These are phyloP conservation scores for Drosophila siamana DNA, from an alignment of 2,888 invertebrate genomes.

Conservation along the genomic window DNA sequence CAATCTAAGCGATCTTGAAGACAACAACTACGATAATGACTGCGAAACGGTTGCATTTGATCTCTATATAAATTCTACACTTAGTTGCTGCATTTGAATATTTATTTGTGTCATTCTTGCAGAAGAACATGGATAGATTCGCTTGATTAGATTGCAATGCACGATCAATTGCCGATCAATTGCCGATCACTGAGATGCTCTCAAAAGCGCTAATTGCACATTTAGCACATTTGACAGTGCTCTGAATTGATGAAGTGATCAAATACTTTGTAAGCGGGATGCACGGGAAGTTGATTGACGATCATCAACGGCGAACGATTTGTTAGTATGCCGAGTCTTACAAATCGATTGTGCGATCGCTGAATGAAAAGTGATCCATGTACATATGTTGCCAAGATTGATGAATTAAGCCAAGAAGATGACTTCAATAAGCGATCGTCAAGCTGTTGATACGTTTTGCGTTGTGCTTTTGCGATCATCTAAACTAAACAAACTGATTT, in stretches of 20 bases:
- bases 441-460: background rate
- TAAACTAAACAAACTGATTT: too few relatives aligned
- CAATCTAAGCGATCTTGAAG: conserved; percentile 1
- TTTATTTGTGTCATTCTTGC: too few relatives aligned
- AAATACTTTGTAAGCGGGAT: too few relatives aligned
- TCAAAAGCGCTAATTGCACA: too few relatives aligned
- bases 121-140: conserved; percentile 3
- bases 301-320: background rate
- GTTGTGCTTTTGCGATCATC: too few relatives aligned
- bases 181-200: background rate
- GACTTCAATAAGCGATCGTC: background rate
- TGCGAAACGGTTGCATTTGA: too few relatives aligned
- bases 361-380: background rate
- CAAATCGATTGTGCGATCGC: conserved; percentile 1
- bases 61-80: background rate
- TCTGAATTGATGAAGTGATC: too few relatives aligned
- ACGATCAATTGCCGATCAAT: background rate
- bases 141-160: background rate
- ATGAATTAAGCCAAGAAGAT: too few relatives aligned
- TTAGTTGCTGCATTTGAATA: too few relatives aligned
- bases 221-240: too few relatives aligned
- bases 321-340: background rate
- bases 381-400: background rate
- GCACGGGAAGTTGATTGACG: too few relatives aligned
- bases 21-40: too few relatives aligned